Base-by-base conservation (phyloP, 2,888 invertebrate genomes). In the Andrena fulva region DNA sequence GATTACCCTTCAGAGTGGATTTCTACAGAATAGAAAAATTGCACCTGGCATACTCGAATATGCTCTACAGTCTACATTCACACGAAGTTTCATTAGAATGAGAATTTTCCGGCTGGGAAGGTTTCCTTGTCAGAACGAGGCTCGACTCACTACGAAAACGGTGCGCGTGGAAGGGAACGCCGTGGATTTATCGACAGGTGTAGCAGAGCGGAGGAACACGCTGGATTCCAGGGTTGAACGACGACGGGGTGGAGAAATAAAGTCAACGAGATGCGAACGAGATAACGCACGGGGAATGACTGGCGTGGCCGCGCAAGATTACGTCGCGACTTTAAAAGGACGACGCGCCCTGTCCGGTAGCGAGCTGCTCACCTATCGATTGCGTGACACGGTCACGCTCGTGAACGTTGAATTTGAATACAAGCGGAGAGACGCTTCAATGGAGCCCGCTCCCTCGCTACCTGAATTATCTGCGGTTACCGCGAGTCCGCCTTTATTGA, bases 381-480 rank as follows among this genome's bases (percentile, higher is more conserved):
- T 82, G 82, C 81, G 83, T 81, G 89, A 87, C 84, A 83, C 80
- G 77, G 86, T 88, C 86, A 88, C 83, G 88, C 84, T 77, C 63
- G 72, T 77, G 75, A 72, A 78, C 80, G 60, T 66, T 82, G 79
- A 80, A 86, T 88, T 88, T 80, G 75, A 84, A 87, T 84, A 81
- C 77, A 81, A 64, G 35, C 56, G 24, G 56, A 48, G 72, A 66
- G 74, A 82, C 78, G 70, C 74, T 72, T 80, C 78, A 77, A 79
- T 76, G 84, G 76, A 74, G 56, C 70, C 67, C 76, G 59, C 74
- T 82, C 69, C 74, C 66, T 82, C 63, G 73, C 67, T 72, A 52
- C 69, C 50, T 81, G 69, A 81, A 80, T 76, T 77, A 82, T 80
- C 60, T 31, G 67, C 70, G 82, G 27, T 42, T 42, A 60, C 64